Evolutionary conservation across 2,797 vertebrate species (phyloP).

Genomic region (Morus bassanus): DNA sequence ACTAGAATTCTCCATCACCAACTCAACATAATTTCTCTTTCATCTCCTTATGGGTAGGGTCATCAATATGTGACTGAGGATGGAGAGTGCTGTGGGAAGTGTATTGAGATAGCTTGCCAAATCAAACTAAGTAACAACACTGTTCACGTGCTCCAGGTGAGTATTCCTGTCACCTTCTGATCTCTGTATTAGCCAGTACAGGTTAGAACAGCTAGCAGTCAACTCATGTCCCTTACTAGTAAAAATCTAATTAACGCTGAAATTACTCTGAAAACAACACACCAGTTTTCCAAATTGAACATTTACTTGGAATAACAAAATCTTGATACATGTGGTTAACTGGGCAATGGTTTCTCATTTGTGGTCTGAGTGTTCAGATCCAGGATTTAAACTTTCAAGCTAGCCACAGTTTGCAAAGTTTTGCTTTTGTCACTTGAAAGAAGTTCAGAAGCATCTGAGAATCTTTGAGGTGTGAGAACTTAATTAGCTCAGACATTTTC

Average conservation of each 20-base stretch:
- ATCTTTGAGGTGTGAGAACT: neutral
- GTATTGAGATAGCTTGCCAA: conserved; percentile 75
- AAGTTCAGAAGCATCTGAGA: neutral
- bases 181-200: neutral
- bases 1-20: neutral
- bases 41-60: conserved; percentile 68
- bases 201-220: neutral
- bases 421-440: neutral
- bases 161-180: neutral
- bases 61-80: conserved; percentile 57
- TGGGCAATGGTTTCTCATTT: neutral
- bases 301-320: neutral
- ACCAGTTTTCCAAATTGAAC: neutral
- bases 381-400: neutral
- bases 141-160: neutral
- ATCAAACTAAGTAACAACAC: conserved; percentile 33
- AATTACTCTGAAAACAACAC: neutral
- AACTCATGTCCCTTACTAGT: neutral
- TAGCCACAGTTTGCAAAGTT: neutral
- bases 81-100: conserved; percentile 83
- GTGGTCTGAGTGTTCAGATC: neutral
- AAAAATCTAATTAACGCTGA: neutral
- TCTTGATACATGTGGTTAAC: neutral
- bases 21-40: neutral
- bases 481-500: neutral